Evolutionary conservation across 2,113 vertebrate species (phyloP).

Genomic region (Pituophis catenifer): DNA sequence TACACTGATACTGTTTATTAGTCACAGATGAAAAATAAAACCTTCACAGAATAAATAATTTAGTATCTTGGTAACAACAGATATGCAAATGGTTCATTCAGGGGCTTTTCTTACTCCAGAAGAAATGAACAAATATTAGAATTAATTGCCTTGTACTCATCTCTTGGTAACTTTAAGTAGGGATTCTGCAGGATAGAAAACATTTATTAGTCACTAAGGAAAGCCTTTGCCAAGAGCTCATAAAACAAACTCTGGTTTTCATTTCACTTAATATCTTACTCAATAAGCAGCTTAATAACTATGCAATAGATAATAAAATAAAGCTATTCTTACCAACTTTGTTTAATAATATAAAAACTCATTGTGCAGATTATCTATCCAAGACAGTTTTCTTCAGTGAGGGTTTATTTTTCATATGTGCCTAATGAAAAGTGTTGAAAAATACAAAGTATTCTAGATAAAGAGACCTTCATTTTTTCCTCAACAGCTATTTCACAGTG

Average conservation of each 20-base stretch:
- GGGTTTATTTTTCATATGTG: background rate
- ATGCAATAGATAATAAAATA: background rate
- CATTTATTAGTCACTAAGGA: slow-evolving; percentile 10
- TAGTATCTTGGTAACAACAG: background rate
- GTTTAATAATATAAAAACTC: background rate
- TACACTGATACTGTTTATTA: background rate
- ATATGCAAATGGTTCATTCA: background rate
- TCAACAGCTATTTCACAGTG: background rate
- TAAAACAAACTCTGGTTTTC: background rate
- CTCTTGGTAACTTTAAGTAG: background rate
- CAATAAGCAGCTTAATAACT: background rate
- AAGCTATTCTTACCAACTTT: background rate
- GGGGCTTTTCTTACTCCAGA: background rate
- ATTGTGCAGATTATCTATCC: background rate
- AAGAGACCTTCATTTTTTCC: background rate
- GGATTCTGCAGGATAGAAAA: background rate
- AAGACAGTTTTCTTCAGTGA: background rate
- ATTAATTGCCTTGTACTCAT: background rate
- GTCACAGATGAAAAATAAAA: background rate
- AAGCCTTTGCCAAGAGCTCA: slow-evolving; percentile 5
- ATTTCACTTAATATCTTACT: background rate
- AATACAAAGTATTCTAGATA: background rate
- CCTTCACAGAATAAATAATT: background rate
- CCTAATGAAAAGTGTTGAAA: background rate
- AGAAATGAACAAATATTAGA: background rate